Evolutionary conservation across 2,113 vertebrate genomes (phyloP), one percentile per base, ranked within the genome.

Genomic region (Labeo rohita): DNA sequence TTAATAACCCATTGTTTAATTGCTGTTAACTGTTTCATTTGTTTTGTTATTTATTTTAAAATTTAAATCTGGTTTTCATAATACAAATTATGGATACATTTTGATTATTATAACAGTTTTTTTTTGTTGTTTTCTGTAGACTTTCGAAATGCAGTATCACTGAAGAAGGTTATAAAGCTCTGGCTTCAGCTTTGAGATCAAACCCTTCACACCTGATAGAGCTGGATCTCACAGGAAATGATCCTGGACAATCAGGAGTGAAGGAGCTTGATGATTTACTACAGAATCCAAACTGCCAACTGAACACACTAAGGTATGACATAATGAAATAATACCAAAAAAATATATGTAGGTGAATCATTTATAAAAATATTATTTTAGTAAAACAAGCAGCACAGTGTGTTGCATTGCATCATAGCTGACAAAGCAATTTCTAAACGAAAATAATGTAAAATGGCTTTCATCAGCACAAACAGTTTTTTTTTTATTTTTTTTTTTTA

Each of bases 151-250:
- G 61, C n/a, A 5, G 61, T 23, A 23, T 63, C n/a, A 63, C 61
- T 11, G 61, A 63, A 63, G 61, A 23, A 63, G 61, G 61, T 63
- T 63, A 63, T 63, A 63, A 63, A 63, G 61, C n/a, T 63, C 61
- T 63, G n/a, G 61, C 61, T 63, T 63, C 61, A 63, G 61, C 61
- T 63, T n/a, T 63, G 61, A 63, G n/a, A 23, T 63, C 61, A 63
- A 63, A 63, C 61, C 52, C 52, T 56, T 56, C 52, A 56, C 52
- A 56, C 52, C 52, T 56, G 52, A 18, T 56, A 56, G 52, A 56
- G 52, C 52, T 56, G 52, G 52, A 56, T 18, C 52, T 56, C 15
- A 56, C 52, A 7, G n/a, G 59, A 23, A 23, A 23, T 63, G n/a
- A 23, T 23, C n/a, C n/a, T 63, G 59, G n/a, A 63, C n/a, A 10